Evolutionary conservation across 2,888 invertebrate species (phyloP).

Genomic region (Anagyrus pseudococci): DNA sequence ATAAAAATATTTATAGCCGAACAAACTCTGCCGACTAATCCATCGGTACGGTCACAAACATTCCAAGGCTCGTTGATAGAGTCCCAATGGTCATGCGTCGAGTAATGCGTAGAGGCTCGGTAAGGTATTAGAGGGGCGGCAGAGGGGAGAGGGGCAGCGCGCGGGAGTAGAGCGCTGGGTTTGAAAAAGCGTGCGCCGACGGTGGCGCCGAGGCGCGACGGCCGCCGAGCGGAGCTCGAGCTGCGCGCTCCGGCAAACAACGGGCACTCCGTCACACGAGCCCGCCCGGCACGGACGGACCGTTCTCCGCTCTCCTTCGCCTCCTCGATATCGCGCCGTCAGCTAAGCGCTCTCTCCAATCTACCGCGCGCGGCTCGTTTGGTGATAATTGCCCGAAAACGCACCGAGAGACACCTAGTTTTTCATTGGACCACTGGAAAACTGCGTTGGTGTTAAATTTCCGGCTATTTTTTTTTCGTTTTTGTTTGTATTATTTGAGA

Average conservation of each 20-base stretch:
- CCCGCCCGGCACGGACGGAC: constrained; percentile 18
- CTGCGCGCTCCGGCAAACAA: constrained; percentile 10
- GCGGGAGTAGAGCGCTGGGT: not conserved
- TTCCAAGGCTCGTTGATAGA: not conserved
- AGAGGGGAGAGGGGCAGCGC: too few relatives aligned
- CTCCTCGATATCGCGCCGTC: not conserved
- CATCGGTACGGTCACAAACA: too few relatives aligned
- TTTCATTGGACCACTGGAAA: too few relatives aligned
- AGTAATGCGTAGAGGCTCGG: too few relatives aligned
- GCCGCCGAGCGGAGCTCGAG: not conserved
- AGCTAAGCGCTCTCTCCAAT: not conserved
- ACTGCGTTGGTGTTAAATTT: too few relatives aligned
- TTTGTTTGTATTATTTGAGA: too few relatives aligned
- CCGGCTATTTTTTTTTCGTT: too few relatives aligned
- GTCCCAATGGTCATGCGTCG: not conserved
- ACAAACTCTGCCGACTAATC: too few relatives aligned
- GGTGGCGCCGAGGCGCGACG: constrained; percentile 19
- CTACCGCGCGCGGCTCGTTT: not conserved
- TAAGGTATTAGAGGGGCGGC: too few relatives aligned
- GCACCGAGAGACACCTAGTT: too few relatives aligned
- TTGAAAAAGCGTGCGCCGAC: constrained; percentile 25
- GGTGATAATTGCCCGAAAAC: too few relatives aligned
- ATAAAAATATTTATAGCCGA: too few relatives aligned
- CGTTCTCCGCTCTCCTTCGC: not conserved
- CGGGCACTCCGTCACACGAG: constrained; percentile 23